A percentile compares a stretch with the other conserved stretches of the same genome.
Evolutionary conservation across 2,113 vertebrate genomes (phyloP).

Genomic region (Labeo catla): DNA sequence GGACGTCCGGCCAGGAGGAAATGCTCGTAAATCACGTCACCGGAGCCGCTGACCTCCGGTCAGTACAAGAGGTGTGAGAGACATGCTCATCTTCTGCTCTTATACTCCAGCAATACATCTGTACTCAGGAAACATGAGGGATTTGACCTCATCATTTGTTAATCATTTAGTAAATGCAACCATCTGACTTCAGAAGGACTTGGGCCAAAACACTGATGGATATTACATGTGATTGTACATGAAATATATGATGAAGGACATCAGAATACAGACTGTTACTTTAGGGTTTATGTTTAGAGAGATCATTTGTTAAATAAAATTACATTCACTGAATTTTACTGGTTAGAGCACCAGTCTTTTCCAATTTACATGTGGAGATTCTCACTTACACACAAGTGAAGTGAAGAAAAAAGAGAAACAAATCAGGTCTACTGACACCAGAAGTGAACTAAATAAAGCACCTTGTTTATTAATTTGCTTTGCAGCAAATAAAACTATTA

Average conservation of each 20-base stretch:
- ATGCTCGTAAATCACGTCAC: slow-evolving; percentile 73
- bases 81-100: slow-evolving; percentile 33
- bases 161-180: neutral
- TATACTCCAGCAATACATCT: neutral
- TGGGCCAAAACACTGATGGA: neutral
- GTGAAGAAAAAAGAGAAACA: neutral
- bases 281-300: neutral
- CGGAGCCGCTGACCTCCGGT: slow-evolving; percentile 69
- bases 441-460: neutral
- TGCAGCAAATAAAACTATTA: neutral
- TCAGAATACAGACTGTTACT: neutral
- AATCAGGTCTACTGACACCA: neutral
- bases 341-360: neutral
- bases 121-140: neutral
- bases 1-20: slow-evolving; percentile 71
- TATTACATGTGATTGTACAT: neutral
- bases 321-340: neutral
- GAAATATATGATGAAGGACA: neutral
- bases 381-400: neutral
- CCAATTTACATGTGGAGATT: neutral
- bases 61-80: slow-evolving; percentile 63
- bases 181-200: neutral
- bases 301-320: neutral
- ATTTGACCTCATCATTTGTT: neutral
- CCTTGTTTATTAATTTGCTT: neutral